These are phyloP conservation scores for Mormyrus hasselquistii DNA, from an alignment of 2,797 vertebrate genomes.

Conservation along the genomic window DNA sequence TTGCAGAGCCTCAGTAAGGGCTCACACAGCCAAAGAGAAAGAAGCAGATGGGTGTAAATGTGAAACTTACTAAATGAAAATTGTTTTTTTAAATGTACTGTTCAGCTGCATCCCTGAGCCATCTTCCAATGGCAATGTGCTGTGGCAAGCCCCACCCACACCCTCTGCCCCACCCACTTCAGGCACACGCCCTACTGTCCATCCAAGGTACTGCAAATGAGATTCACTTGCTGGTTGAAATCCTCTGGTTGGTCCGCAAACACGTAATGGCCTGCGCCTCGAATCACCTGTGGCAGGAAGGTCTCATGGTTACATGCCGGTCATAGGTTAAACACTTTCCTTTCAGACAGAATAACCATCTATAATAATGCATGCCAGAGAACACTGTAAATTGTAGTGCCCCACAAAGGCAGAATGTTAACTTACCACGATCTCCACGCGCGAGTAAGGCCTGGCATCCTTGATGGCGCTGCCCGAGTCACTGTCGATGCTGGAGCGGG, in stretches of 20 bases:
- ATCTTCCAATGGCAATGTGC: background rate
- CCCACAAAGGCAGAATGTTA: background rate
- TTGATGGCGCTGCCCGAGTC: conserved; percentile 78
- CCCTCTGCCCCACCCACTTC: background rate
- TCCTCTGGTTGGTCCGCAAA: conserved; percentile 90
- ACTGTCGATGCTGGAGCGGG: conserved; percentile 86
- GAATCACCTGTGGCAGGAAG: conserved; percentile 67
- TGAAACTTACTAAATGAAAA: background rate
- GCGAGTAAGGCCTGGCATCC: conserved; percentile 68
- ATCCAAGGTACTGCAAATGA: conserved; percentile 65
- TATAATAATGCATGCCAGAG: background rate
- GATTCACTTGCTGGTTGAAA: conserved; percentile 81
- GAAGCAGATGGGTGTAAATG: background rate
- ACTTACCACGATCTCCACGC: conserved; percentile 79
- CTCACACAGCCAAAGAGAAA: background rate
- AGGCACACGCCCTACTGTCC: conserved; percentile 25
- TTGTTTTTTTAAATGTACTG: background rate
- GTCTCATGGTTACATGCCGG: background rate
- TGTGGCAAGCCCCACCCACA: background rate
- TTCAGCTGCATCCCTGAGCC: background rate
- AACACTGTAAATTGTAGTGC: background rate
- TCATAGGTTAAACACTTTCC: background rate
- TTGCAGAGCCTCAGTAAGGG: background rate
- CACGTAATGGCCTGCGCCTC: conserved; percentile 89
- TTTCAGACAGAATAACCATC: background rate